Conservation (phyloP, 2,113 vertebrate genomes). For the Motacilla alba region DNA sequence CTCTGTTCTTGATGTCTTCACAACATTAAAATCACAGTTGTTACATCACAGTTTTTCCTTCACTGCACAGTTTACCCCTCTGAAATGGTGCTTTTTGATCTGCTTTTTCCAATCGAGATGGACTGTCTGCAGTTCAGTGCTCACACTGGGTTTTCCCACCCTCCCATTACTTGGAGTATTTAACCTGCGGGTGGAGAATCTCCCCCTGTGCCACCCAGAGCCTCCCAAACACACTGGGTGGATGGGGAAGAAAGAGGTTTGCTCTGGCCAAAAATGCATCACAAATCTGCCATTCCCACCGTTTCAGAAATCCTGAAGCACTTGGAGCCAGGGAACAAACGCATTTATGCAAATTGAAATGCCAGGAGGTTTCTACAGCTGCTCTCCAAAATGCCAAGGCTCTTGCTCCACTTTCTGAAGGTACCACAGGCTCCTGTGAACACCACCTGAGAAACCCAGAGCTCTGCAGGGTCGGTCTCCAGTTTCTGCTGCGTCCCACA, state of each 20-base stretch:
- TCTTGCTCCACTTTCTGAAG: background rate
- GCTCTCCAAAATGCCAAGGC: background rate
- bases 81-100: background rate
- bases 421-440: background rate
- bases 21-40: background rate
- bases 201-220: background rate
- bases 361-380: background rate
- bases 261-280: background rate
- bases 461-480: background rate
- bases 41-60: background rate
- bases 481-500: background rate
- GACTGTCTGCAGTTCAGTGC: background rate
- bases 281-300: background rate
- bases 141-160: background rate
- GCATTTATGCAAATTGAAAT: background rate
- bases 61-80: background rate
- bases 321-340: background rate
- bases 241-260: background rate
- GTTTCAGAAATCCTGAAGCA: background rate
- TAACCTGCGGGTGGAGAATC: background rate
- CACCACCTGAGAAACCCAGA: background rate
- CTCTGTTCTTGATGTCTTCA: background rate
- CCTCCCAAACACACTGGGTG: background rate
- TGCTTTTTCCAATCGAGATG: background rate
- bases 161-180: background rate